Base-by-base conservation (phyloP, 2,113 vertebrate genomes). In the Albula goreensis region DNA sequence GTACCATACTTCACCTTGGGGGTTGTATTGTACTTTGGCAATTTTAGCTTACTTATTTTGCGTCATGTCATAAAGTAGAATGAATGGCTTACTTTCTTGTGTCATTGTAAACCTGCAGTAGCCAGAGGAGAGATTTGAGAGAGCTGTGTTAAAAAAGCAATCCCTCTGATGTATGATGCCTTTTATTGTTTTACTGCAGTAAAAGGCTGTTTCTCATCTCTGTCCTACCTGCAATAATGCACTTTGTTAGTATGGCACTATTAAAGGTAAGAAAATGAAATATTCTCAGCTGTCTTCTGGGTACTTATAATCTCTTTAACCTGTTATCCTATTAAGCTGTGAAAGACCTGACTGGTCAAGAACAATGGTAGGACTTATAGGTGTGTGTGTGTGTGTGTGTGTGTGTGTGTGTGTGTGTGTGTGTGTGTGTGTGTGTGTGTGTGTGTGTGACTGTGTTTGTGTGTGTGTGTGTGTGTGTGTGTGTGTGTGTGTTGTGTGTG, bases 31-130 rank as follows among this genome's bases (percentile, higher is more conserved):
- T 19, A 41, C 49, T 77, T 41, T 52, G 5, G 74, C n/a, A 84
- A 41, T 84, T 84, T 84, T 77, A 77, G 83, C n/a, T 84, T 31
- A 50, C 50, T 25, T 78, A 25, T 84, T 60, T 48, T 41, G 81
- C 63, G 50, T 17, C 9, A 25, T 8, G n/a, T 80, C 17, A 80
- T 50, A 51, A 80, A 80, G 15, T 80, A 80, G 19, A 50, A 22
- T 51, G 6, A 51, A 82, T 51, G 50, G 51, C 51, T 56, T 80
- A 7, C 1, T 25, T 82, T 48, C 50, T 80, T 80, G 41, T 50
- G 50, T 19, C 49, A 7, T 5, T 50, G 17, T 50, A 52, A 82
- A 0, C 51, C 19, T 12, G 2, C 10, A 1, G 19, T n/a, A 12
- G 22, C 41, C 49, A 66, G 49, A 70, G 41, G 49, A 66, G 57